These are phyloP conservation scores for Poeciliopsis presidionis DNA, from an alignment of 2,797 vertebrate species.

Conservation along the genomic window DNA sequence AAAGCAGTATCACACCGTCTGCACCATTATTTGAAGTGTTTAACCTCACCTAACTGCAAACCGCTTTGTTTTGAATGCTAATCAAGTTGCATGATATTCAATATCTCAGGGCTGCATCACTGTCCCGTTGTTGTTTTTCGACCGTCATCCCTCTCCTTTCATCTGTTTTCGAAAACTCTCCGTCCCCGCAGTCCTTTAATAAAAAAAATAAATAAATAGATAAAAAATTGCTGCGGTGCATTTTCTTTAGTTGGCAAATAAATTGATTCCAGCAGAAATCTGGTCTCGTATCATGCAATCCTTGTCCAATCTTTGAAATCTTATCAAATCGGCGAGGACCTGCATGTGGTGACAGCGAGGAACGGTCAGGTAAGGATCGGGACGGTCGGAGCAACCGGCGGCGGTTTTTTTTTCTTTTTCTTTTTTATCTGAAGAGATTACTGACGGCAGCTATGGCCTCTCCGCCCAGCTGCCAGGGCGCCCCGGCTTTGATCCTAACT, in stretches of 20 bases:
- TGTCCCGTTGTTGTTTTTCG: not conserved
- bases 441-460: slow-evolving; percentile 54
- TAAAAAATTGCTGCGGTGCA: not conserved
- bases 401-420: slow-evolving; percentile 19
- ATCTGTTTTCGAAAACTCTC: not conserved
- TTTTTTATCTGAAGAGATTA: slow-evolving; percentile 63
- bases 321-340: slow-evolving; percentile 29
- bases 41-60: not conserved
- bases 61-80: not conserved
- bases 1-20: not conserved
- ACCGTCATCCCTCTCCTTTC: not conserved
- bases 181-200: not conserved
- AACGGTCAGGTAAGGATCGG: slow-evolving; percentile 39
- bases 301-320: slow-evolving; percentile 42
- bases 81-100: not conserved
- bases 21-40: not conserved
- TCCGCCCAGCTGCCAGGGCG: slow-evolving; percentile 44
- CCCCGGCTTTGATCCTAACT: slow-evolving; percentile 71
- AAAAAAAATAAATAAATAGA: no score
- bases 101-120: not conserved
- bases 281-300: slow-evolving; percentile 18
- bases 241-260: slow-evolving; percentile 1
- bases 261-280: slow-evolving; percentile 28
- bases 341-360: slow-evolving; percentile 37
- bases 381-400: slow-evolving; percentile 8